A percentile compares a stretch with the other conserved stretches of the same genome.
Conservation (phyloP, 2,797 vertebrate species). For the Enteromius paludinosus region DNA sequence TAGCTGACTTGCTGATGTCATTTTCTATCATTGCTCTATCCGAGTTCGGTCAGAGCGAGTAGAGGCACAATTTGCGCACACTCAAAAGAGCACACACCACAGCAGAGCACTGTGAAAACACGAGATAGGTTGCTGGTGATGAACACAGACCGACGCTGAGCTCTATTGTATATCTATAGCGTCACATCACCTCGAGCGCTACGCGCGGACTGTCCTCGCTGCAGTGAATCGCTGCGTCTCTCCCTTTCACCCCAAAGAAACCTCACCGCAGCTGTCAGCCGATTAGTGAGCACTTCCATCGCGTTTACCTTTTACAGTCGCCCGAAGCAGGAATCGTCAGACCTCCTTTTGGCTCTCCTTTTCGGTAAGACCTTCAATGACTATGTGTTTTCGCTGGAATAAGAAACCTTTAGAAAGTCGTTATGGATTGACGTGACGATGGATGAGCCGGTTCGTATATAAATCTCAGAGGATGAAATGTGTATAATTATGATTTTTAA, state of each 20-base stretch:
- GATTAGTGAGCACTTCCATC: slow-evolving; percentile 47
- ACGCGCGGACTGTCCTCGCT: slow-evolving; percentile 47
- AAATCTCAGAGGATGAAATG: background rate
- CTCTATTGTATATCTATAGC: slow-evolving; percentile 49
- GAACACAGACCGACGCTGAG: slow-evolving; percentile 50
- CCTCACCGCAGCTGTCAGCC: slow-evolving; percentile 22
- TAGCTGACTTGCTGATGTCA: slow-evolving; percentile 44
- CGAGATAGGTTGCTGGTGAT: slow-evolving; percentile 43
- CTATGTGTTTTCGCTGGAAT: background rate
- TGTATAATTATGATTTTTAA: background rate
- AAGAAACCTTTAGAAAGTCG: slow-evolving; percentile 25
- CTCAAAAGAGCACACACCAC: slow-evolving; percentile 57
- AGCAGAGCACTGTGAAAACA: slow-evolving; percentile 36
- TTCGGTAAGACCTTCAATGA: slow-evolving; percentile 61
- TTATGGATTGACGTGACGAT: background rate
- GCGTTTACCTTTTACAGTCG: slow-evolving; percentile 50
- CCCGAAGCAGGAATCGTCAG: slow-evolving; percentile 64
- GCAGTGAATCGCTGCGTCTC: slow-evolving; percentile 40
- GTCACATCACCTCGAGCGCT: slow-evolving; percentile 56
- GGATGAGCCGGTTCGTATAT: background rate
- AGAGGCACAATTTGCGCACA: slow-evolving; percentile 49
- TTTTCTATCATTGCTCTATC: slow-evolving; percentile 29
- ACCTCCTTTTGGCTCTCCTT: slow-evolving; percentile 62
- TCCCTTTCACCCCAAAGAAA: slow-evolving; percentile 37
- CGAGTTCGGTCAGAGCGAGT: slow-evolving; percentile 21